A percentile compares a stretch with the other conserved stretches of the same genome.
Evolutionary conservation across 2,797 vertebrate genomes (phyloP).

Genomic region (Oreochromis grahami): DNA sequence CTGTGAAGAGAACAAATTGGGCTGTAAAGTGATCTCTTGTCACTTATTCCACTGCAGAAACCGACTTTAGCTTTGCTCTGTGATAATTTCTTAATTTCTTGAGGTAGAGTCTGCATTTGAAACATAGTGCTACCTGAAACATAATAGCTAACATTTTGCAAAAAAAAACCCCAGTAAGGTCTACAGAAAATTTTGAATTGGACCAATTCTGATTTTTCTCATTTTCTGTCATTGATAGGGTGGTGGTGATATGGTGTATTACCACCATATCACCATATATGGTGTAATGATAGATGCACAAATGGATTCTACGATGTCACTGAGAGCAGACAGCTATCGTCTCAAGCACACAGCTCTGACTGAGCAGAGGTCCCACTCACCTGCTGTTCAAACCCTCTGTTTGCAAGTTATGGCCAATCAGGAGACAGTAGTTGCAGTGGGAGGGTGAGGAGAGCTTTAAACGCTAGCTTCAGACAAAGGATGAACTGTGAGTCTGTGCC

Average conservation of each 20-base stretch:
- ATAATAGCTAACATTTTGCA: background rate
- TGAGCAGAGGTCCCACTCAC: background rate
- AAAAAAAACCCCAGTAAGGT: rapidly evolving
- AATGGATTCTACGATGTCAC: background rate
- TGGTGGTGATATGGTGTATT: rapidly evolving
- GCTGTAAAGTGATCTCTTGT: background rate
- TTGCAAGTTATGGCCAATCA: background rate
- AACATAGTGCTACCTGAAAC: background rate
- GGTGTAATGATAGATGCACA: background rate
- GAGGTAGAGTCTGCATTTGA: background rate
- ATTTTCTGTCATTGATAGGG: background rate
- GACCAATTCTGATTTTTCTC: background rate
- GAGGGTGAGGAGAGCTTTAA: background rate
- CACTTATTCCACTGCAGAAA: background rate
- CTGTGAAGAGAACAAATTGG: background rate
- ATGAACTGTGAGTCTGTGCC: background rate
- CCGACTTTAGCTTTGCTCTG: background rate
- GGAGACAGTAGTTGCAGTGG: background rate
- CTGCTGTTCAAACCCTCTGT: background rate
- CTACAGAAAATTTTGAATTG: background rate
- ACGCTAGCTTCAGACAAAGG: background rate
- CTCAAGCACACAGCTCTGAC: background rate
- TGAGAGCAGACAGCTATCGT: background rate
- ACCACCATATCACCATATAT: background rate
- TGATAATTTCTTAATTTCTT: background rate